Base-by-base conservation (phyloP, 2,113 vertebrate genomes). In the Aythya baeri region DNA sequence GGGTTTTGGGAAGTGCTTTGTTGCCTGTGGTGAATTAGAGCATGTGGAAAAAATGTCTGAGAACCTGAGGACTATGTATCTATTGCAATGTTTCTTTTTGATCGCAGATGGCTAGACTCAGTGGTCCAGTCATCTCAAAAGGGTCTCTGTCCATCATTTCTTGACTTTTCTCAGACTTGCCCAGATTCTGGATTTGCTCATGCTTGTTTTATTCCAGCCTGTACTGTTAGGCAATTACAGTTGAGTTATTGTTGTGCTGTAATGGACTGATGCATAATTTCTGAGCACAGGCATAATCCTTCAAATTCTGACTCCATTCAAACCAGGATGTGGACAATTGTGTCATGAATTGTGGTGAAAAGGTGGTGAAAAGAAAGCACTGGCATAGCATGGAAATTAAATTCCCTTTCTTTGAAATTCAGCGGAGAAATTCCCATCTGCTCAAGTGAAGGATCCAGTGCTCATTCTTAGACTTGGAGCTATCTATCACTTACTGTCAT, bases 401-500 rank as follows among this genome's bases (percentile, higher is more conserved):
- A 63, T 85, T 90, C 55, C 54, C 27, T 87, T 91, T 44, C n/a
- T 90, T 70, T 86, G 74, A 96, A 85, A 82, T 84, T 54, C 15
- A 74, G 29, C 58, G 73, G 0, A 5, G 46, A 82, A 85, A 85
- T 91, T 93, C 78, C 66, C 86, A 80, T 83, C 82, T 90, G 58
- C 78, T 79, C 75, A 73, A 88, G 59, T n/a, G 38, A 82, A 55
- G 57, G 44, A 87, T 73, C 65, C 88, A 94, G 46, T 4, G 0
- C 11, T 29, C 58, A 43, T 93, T 90, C 62, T 84, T 66, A 62
- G 65, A 91, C 66, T 95, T 82, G 81, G 34, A 94, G 68, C 66
- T 96, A 62, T 84, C 76, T 96, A 62, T 82, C 76, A 82, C 65
- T 82, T 91, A 43, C 34, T 52, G 11, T 78, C 86, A 57, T 59